Evolutionary conservation across 2,113 vertebrate genomes (phyloP).

Genomic region (Hippocampus mohnikei): DNA sequence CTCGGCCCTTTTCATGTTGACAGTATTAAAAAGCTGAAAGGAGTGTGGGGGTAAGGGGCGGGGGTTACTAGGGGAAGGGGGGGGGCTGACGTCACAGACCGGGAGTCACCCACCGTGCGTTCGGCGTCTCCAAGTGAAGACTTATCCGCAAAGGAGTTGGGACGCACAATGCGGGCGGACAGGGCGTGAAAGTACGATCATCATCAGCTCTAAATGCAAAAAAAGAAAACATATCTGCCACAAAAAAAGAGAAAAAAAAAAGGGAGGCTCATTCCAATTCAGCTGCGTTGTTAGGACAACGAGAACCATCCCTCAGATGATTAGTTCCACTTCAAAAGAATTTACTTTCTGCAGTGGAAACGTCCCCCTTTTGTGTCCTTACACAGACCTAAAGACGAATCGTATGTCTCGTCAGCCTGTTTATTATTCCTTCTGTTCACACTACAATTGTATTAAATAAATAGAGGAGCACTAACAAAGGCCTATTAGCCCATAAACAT

Average conservation of each 20-base stretch:
- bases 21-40: conserved; percentile 72
- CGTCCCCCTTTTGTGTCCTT: conserved; percentile 87
- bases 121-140: conserved; percentile 78
- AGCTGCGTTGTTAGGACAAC: conserved; percentile 99
- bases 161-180: conserved; percentile 89
- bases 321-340: conserved; percentile 99
- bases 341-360: conserved; percentile 96
- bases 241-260: conserved; percentile 74
- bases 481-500: conserved; percentile 77
- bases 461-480: conserved; percentile 69
- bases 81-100: conserved; percentile 74
- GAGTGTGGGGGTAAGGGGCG: not conserved
- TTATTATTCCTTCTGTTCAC: conserved; percentile 89
- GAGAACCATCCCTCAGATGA: conserved; percentile 99
- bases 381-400: conserved; percentile 80
- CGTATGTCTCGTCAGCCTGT: conserved; percentile 84
- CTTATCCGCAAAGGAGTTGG: conserved; percentile 77
- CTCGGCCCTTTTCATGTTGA: conserved; percentile 63
- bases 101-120: conserved; percentile 80
- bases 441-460: conserved; percentile 85
- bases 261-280: conserved; percentile 88
- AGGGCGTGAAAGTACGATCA: conserved; percentile 97
- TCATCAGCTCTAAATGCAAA: conserved; percentile 94
- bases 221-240: conserved; percentile 97
- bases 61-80: conserved; percentile 2